Evolutionary conservation across 2,797 vertebrate genomes (phyloP), one percentile per base, ranked within the genome.

Genomic region (Myiotriccus ornatus): DNA sequence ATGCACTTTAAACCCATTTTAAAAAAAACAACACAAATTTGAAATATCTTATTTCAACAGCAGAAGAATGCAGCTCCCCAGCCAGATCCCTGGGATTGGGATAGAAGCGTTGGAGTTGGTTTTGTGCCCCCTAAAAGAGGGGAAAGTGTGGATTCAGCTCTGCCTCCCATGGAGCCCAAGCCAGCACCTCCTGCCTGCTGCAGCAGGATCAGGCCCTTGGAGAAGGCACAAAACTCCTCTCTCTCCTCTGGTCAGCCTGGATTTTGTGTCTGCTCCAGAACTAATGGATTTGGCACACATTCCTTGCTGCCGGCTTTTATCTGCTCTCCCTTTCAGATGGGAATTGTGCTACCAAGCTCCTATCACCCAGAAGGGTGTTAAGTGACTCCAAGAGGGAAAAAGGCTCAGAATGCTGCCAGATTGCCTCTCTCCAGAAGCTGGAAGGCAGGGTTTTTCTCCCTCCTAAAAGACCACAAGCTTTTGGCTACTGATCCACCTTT

Each of bases 41-140:
- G 41, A 89, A 76, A 30, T 87, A 32, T 91, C 91, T 92, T 70
- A 76, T 96, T 96, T 94, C 95, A 62, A 64, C 84, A 95, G 71
- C 96, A 89, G 59, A 96, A 73, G 64, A 95, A 96, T 93, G 94
- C 87, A 84, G 86, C 6, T 86, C 70, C 44, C 70, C 37, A 34
- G 88, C 88, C 93, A 96, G 86, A 80, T 47, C 67, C 52, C 69
- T 9, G 25, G 47, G 57, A 55, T 84, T 0, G 0, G 71, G 68
- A 44, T 9, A 2, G 64, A 46, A 59, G 34, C 1, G 2, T 70
- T 27, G 0, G 30, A 65, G 34, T 7, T 39, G 28, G 5, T 7
- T 56, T 43, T 56, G 39, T 37, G 13, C 35, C 39, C 63, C 14
- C 23, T 24, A 22, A 49, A 35, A 57, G 65, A 49, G 55, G 49